Percentiles rank a stretch among this genome's conserved stretches.
Conservation (phyloP, 2,888 invertebrate genomes). For the Apodemia duryi region DNA sequence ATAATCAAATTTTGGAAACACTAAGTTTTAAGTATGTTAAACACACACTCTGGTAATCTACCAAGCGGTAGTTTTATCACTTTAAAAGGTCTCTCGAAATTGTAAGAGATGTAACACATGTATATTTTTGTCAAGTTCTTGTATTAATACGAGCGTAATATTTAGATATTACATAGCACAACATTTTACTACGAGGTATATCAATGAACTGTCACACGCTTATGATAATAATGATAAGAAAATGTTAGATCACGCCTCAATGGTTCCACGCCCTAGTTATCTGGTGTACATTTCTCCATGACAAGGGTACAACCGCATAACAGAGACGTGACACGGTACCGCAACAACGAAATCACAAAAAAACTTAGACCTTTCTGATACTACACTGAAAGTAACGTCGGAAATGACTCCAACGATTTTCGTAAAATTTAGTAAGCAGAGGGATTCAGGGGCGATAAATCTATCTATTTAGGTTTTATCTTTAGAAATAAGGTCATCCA, state of each 20-base stretch:
- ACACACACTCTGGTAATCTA: background rate
- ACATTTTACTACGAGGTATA: constrained; percentile 12
- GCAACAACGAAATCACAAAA: no score
- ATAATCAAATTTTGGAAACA: background rate
- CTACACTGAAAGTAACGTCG: no score
- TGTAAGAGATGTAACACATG: background rate
- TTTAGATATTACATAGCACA: background rate
- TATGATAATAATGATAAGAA: constrained; percentile 28
- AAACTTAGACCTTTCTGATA: no score
- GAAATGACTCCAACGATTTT: no score
- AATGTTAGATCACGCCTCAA: constrained; percentile 26
- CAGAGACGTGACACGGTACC: no score
- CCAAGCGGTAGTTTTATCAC: background rate
- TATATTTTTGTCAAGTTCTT: background rate
- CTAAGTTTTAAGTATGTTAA: background rate
- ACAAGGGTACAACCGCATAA: background rate
- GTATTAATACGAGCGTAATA: background rate
- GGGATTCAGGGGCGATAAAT: no score
- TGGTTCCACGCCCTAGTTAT: constrained; percentile 29
- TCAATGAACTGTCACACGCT: constrained; percentile 17
- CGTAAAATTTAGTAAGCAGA: no score
- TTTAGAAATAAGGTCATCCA: no score
- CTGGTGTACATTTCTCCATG: constrained; percentile 16
- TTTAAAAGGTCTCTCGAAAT: background rate
- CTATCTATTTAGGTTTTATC: no score